phyloP scores from a whole-genome alignment of 2,797 vertebrate species.

The Jordanella pulchra region DNA sequence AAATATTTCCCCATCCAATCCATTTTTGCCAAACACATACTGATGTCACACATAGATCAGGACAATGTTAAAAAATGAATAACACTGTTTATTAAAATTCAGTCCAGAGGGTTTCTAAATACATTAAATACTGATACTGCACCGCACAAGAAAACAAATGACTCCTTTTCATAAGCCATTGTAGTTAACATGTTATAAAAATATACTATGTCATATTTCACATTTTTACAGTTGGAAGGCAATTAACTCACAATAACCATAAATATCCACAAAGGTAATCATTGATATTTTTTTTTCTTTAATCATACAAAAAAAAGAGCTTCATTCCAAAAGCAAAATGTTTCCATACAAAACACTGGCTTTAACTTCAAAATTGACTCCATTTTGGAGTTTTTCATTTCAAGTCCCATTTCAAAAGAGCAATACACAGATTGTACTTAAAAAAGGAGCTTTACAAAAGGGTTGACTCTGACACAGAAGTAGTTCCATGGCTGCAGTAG shows the following conservation, averaged over 20 bases:
- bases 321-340: conserved; percentile 46
- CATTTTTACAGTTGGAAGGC: conserved; percentile 75
- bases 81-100: conserved; percentile 55
- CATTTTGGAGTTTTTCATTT: conserved; percentile 47
- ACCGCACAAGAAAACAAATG: conserved; percentile 58
- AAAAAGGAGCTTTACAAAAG: conserved; percentile 63
- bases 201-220: conserved; percentile 71
- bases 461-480: conserved; percentile 68
- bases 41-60: conserved; percentile 42
- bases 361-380: conserved; percentile 48
- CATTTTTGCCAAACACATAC: conserved; percentile 1
- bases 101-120: conserved; percentile 40
- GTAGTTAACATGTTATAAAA: conserved; percentile 69
- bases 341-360: conserved; percentile 63
- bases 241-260: conserved; percentile 70
- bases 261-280: conserved; percentile 62
- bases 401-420: conserved; percentile 49
- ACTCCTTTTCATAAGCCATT: conserved; percentile 52
- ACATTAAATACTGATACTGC: conserved; percentile 62
- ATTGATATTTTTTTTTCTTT: conserved; percentile 22
- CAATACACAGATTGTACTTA: conserved; percentile 46
- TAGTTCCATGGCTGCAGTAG: conserved; percentile 58
- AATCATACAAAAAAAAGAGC: conserved; percentile 34
- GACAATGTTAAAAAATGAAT: conserved; percentile 41
- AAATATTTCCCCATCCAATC: conserved; percentile 10